Conservation (phyloP, 1,140 invertebrate species). For the Elymnias hypermnestra region DNA sequence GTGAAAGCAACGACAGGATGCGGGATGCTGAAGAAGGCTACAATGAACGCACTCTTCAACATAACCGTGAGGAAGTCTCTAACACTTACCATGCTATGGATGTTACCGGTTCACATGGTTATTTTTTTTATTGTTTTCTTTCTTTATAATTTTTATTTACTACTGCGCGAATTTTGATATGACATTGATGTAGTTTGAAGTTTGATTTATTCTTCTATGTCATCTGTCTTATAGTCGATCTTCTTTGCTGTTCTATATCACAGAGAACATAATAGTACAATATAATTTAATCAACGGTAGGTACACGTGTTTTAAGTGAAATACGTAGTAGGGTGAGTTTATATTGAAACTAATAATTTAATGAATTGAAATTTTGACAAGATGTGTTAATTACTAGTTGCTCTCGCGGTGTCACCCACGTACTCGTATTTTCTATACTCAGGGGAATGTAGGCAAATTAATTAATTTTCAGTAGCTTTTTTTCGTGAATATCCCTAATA, state of each 20-base stretch:
- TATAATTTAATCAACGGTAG: no score
- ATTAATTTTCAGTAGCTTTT: no score
- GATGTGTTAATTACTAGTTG: no score
- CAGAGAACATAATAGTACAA: background rate
- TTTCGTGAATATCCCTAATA: no score
- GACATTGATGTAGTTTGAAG: slow-evolving; percentile 33
- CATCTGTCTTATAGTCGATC: slow-evolving; percentile 21
- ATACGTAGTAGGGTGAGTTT: no score
- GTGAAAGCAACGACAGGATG: slow-evolving; percentile 46
- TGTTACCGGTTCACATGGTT: slow-evolving; percentile 35
- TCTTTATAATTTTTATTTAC: slow-evolving; percentile 11
- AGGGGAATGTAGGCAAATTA: no score
- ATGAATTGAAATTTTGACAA: no score
- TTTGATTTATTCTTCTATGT: slow-evolving; percentile 37
- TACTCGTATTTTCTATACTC: no score
- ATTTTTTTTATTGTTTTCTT: slow-evolving; percentile 23
- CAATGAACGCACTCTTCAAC: slow-evolving; percentile 54
- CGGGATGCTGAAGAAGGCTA: slow-evolving; percentile 52
- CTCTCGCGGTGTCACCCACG: no score
- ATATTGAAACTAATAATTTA: no score
- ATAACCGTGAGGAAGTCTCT: slow-evolving; percentile 45
- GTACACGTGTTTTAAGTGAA: no score
- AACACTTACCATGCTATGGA: slow-evolving; percentile 38
- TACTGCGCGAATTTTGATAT: slow-evolving; percentile 32
- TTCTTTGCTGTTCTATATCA: slow-evolving; percentile 9